Conservation (phyloP, 2,113 vertebrate genomes). For the Trematocara stigmaticum region DNA sequence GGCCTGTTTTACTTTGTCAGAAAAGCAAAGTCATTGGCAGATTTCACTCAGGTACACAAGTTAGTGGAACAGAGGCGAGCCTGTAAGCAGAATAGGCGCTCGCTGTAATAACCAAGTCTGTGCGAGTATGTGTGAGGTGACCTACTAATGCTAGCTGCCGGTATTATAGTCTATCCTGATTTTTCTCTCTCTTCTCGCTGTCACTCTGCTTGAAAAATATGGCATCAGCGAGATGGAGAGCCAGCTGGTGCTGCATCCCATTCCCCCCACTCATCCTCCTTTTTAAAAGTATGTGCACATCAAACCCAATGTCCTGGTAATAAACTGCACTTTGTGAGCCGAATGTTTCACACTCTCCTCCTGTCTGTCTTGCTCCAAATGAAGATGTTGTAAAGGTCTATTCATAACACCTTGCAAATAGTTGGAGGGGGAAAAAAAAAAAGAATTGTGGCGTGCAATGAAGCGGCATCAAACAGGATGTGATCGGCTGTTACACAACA, state of each 20-base stretch:
- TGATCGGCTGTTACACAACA: conserved; percentile 12
- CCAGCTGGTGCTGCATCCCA: neutral
- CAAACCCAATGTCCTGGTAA: neutral
- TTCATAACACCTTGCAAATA: conserved; percentile 7
- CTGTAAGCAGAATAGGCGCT: neutral
- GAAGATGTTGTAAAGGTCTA: neutral
- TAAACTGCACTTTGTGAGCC: neutral
- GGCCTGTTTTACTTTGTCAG: neutral
- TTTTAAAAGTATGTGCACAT: neutral
- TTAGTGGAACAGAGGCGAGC: neutral
- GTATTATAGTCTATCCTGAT: neutral
- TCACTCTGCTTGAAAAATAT: neutral
- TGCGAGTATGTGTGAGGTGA: neutral
- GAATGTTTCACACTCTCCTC: neutral
- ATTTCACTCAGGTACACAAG: neutral
- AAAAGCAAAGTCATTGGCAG: neutral
- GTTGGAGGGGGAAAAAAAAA: neutral
- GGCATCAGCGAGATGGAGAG: neutral
- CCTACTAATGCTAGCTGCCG: conserved; percentile 31
- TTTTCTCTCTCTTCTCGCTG: neutral
- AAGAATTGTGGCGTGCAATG: neutral
- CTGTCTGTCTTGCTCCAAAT: neutral
- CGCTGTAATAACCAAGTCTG: neutral
- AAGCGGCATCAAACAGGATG: conserved; percentile 10
- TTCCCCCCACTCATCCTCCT: neutral